phyloP scores from a whole-genome alignment of 2,797 vertebrate genomes.

The Poeciliopsis turneri region DNA sequence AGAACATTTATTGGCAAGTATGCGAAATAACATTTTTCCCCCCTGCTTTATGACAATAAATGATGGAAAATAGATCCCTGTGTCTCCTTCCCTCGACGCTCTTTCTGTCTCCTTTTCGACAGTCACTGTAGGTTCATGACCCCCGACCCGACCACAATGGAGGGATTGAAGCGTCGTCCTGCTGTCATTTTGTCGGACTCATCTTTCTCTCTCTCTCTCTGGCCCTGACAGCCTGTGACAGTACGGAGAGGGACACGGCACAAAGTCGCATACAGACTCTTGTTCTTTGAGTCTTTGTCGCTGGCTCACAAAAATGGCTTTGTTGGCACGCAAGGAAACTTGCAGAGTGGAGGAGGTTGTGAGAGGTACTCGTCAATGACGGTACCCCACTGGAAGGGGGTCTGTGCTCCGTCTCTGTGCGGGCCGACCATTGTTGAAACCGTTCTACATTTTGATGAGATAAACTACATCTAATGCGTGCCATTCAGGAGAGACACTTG shows the following conservation, averaged over 20 bases:
- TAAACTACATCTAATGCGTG: no score
- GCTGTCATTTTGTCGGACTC: slow-evolving; percentile 60
- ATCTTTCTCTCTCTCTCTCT: slow-evolving; percentile 47
- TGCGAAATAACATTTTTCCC: neutral
- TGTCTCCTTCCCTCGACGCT: slow-evolving; percentile 7
- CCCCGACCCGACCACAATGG: slow-evolving; percentile 41
- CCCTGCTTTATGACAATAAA: neutral
- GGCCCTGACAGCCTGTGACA: slow-evolving; percentile 70
- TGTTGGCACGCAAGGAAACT: slow-evolving; percentile 65
- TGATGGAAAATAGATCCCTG: neutral
- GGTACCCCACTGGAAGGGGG: neutral
- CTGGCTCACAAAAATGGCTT: slow-evolving; percentile 70
- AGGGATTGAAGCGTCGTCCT: slow-evolving; percentile 36
- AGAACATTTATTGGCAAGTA: neutral
- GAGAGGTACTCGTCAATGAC: slow-evolving; percentile 2
- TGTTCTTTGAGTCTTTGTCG: slow-evolving; percentile 74
- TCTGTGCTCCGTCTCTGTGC: neutral
- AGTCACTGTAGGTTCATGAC: slow-evolving; percentile 52
- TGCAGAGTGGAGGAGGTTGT: slow-evolving; percentile 10
- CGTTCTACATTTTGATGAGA: neutral
- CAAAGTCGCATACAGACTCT: slow-evolving; percentile 51
- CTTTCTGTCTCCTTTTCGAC: slow-evolving; percentile 5
- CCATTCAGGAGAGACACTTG: neutral
- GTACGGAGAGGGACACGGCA: slow-evolving; percentile 53
- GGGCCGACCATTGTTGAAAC: neutral